Base-by-base conservation (phyloP, 2,797 vertebrate species). In the Fistularia tabacaria region DNA sequence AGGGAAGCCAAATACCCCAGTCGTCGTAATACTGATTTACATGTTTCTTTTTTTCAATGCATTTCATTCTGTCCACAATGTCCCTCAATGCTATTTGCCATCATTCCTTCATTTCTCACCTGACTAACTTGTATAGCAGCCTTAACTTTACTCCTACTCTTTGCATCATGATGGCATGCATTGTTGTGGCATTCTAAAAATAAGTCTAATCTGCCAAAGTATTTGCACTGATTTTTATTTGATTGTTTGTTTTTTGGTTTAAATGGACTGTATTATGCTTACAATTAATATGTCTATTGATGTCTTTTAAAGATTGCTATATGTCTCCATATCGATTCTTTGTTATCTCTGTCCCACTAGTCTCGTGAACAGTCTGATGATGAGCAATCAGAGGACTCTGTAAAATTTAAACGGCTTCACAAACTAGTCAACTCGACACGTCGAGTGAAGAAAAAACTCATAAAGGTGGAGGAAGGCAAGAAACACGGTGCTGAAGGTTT, bases 361-460 rank as follows among this genome's bases (percentile, higher is more conserved):
- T 98, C 97, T 79, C 93, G 91, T 79, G 97, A 99, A 79, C 97
- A 95, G 85, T 99, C 97, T 0, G 97, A 99, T 0, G 97, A 99
- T 62, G 97, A 99, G 86, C 95, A 97, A 80, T 92, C 93, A 0
- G 96, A 99, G 83, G 96, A 99, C 80, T 95, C 94, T 0, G 93
- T 97, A 85, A 99, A 98, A 88, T 99, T 99, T 86, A 97, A 95
- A 82, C 91, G 96, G 57, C 91, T 99, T 71, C 97, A 99, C 87
- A 99, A 97, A 79, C 90, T 99, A 88, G 97, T 99, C 38, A 98
- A 95, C 89, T 99, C 97, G 14, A 99, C 95, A 50, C 95, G 97
- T 44, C 92, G 96, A 69, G 95, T 98, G 79, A 91, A 92, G 72
- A 99, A 98, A 85, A 99, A 99, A 73, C 94, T 98, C 54, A 96